A percentile compares a stretch with the other conserved stretches of the same genome.
These are phyloP conservation scores for Drosophila baimaii DNA, from an alignment of 1,140 invertebrate species.

Conservation along the genomic window DNA sequence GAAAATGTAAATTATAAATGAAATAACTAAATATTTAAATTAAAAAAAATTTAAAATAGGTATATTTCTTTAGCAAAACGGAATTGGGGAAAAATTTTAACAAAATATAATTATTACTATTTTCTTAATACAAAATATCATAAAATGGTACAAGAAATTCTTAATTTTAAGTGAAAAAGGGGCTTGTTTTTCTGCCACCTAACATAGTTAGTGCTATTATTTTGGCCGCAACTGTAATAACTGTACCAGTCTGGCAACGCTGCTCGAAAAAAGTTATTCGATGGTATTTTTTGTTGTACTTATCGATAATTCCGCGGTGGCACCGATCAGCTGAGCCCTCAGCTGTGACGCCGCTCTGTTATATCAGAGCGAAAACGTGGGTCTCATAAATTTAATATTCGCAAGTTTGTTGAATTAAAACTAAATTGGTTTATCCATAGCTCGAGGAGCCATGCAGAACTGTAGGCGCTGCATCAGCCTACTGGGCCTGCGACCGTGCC, in stretches of 20 bases:
- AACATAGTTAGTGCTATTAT: too few relatives aligned
- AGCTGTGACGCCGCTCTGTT: conserved; percentile 30
- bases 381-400: conserved; percentile 31
- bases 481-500: conserved; percentile 27
- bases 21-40: neutral
- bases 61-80: too few relatives aligned
- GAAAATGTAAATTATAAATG: neutral
- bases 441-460: conserved; percentile 64
- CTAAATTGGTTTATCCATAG: neutral
- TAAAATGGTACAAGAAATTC: too few relatives aligned
- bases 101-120: too few relatives aligned
- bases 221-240: neutral
- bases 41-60: too few relatives aligned
- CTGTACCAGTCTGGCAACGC: neutral
- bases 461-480: conserved; percentile 60
- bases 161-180: too few relatives aligned
- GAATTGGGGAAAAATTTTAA: too few relatives aligned
- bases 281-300: too few relatives aligned
- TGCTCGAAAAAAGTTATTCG: too few relatives aligned
- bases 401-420: conserved; percentile 70
- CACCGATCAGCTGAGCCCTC: conserved; percentile 20
- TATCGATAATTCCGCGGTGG: too few relatives aligned
- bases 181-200: too few relatives aligned
- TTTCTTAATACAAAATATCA: too few relatives aligned
- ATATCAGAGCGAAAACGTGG: conserved; percentile 57